Evolutionary conservation across 2,888 invertebrate species (phyloP), one percentile per base, ranked within the genome.

Genomic region (Glyphotaelius pellucidus): DNA sequence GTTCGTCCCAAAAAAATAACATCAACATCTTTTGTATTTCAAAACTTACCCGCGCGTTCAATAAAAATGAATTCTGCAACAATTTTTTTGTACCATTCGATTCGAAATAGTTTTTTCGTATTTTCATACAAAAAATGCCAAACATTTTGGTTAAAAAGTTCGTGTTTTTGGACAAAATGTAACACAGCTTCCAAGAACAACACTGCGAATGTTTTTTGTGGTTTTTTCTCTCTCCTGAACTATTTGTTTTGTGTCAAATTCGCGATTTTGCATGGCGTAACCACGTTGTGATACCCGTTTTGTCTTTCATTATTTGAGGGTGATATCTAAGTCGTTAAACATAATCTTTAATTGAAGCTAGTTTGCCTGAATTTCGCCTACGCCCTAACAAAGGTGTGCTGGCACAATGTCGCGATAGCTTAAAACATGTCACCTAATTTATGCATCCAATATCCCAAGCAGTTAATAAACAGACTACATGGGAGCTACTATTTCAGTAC

Each of bases 381-480:
- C 19, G 67, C 67, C 67, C 67, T 25, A 67, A 67, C 67, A 67
- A 67, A 67, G 67, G 67, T 67, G 67, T 67, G 7, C 67, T 25
- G 67, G 67, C 67, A n/a, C 67, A n/a, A 67, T 67, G 25, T 67
- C 67, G 67, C 67, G 67, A 67, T 67, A 67, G 25, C 67, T 81
- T 35, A 86, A 89, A 91, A 79, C 89, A 80, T 92, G 90, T 90
- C 91, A 52, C 52, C 86, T 90, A 92, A 90, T 92, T 92, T 92
- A 92, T 92, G 91, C 84, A 83, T 89, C 67, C 79, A 67, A 67
- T 67, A 67, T 67, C 67, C 67, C 86, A 67, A 80, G 47, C 52
- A 91, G 32, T 87, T 91, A 91, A 91, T 91, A 87, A 86, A 87
- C 90, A 67, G 67, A n/a, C 67, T 67, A 67, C 67, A 67, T 67